Conservation (phyloP, 2,797 vertebrate genomes). For the Linurgus olivaceus region DNA sequence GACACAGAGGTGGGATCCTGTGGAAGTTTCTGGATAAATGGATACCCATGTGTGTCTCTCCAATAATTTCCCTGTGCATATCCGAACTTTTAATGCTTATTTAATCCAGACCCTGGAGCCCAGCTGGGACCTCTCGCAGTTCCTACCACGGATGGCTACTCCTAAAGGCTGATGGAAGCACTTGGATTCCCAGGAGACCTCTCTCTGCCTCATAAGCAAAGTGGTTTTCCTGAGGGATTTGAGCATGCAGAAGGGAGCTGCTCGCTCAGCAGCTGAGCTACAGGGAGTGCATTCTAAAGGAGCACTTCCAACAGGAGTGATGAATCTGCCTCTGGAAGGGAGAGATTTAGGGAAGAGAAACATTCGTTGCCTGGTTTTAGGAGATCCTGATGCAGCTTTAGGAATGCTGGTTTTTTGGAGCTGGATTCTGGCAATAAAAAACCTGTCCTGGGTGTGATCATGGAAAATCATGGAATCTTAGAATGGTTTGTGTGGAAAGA, state of each 20-base stretch:
- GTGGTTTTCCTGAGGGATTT: not conserved
- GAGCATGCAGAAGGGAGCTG: slow-evolving; percentile 47
- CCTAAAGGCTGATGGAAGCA: not conserved
- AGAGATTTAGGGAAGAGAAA: not conserved
- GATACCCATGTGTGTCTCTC: not conserved
- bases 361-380: not conserved
- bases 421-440: not conserved
- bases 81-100: not conserved
- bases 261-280: slow-evolving; percentile 39
- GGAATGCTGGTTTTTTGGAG: not conserved
- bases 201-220: slow-evolving; percentile 41
- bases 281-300: not conserved
- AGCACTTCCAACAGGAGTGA: not conserved
- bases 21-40: not conserved
- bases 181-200: not conserved
- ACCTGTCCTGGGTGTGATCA: not conserved
- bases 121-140: slow-evolving; percentile 25
- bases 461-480: not conserved
- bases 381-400: not conserved
- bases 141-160: slow-evolving; percentile 50
- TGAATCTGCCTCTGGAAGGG: not conserved
- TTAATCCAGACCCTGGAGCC: not conserved
- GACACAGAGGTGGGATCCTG: not conserved
- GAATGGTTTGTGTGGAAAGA: not conserved
- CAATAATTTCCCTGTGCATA: not conserved